Percentiles rank a stretch among this genome's conserved stretches.
Evolutionary conservation across 2,888 invertebrate species (phyloP).

Genomic region (Tetragonula carbonaria): DNA sequence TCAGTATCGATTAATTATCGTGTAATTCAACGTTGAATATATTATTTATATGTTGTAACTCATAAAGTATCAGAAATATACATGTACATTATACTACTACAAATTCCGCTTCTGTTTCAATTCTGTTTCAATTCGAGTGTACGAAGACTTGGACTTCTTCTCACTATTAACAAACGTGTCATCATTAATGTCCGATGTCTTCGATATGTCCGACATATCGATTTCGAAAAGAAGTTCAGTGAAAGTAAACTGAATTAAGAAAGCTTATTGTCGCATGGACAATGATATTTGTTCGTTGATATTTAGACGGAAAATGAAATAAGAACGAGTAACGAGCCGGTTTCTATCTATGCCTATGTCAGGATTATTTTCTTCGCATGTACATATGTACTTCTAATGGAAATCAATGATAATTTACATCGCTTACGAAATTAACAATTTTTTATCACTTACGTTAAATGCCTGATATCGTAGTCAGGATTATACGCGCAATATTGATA

Average conservation of each 20-base stretch:
- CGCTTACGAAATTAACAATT: neutral
- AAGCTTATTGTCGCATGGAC: neutral
- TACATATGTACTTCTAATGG: neutral
- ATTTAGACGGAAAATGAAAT: neutral
- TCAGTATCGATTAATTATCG: neutral
- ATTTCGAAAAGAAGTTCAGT: slow-evolving; percentile 18
- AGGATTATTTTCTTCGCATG: neutral
- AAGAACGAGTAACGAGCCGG: neutral
- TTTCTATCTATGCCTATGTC: neutral
- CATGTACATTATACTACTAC: neutral
- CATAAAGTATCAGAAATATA: neutral
- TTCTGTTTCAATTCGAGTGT: neutral
- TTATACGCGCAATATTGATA: neutral
- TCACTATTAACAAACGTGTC: slow-evolving; percentile 22
- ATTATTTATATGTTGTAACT: neutral
- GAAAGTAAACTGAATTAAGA: slow-evolving; percentile 1
- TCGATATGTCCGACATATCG: slow-evolving; percentile 36
- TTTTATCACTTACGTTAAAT: neutral
- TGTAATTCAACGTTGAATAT: neutral
- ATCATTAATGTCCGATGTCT: slow-evolving; percentile 29
- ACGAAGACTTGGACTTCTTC: neutral
- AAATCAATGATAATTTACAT: neutral
- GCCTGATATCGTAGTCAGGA: neutral
- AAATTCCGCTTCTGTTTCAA: neutral
- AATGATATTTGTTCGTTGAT: neutral